Conservation (phyloP, 2,113 vertebrate genomes). For the Ariopsis seemanni region DNA sequence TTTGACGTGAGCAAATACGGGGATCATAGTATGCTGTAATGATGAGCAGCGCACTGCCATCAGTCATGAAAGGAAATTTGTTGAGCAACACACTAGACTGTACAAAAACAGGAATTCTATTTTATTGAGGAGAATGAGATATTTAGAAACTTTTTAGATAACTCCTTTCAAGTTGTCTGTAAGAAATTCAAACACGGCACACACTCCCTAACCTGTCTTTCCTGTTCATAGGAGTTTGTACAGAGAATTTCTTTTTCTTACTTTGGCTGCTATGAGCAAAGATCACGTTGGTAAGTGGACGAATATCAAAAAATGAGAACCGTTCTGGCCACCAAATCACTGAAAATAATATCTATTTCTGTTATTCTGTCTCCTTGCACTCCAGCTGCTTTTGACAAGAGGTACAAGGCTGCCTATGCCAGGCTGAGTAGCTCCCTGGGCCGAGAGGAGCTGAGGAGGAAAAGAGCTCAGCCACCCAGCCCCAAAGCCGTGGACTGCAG, state of each 20-base stretch:
- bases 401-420: constrained; percentile 80
- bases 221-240: constrained; percentile 80
- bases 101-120: background rate
- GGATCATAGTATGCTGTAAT: background rate
- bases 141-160: background rate
- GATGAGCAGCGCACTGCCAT: background rate
- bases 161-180: background rate
- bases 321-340: background rate
- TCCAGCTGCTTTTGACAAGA: constrained; percentile 86
- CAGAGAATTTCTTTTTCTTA: constrained; percentile 88
- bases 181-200: background rate
- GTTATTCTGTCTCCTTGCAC: constrained; percentile 6
- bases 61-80: background rate
- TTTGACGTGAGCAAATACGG: background rate
- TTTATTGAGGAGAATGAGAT: background rate
- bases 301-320: background rate
- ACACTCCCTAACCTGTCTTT: background rate
- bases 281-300: constrained; percentile 79
- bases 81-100: background rate
- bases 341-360: background rate
- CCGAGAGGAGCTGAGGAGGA: constrained; percentile 77
- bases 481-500: constrained; percentile 87
- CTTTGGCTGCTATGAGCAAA: constrained; percentile 87
- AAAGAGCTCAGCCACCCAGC: constrained; percentile 79
- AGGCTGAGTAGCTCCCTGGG: constrained; percentile 78